These are phyloP conservation scores for Lomographa bimaculata DNA, from an alignment of 2,888 invertebrate genomes.

Conservation along the genomic window DNA sequence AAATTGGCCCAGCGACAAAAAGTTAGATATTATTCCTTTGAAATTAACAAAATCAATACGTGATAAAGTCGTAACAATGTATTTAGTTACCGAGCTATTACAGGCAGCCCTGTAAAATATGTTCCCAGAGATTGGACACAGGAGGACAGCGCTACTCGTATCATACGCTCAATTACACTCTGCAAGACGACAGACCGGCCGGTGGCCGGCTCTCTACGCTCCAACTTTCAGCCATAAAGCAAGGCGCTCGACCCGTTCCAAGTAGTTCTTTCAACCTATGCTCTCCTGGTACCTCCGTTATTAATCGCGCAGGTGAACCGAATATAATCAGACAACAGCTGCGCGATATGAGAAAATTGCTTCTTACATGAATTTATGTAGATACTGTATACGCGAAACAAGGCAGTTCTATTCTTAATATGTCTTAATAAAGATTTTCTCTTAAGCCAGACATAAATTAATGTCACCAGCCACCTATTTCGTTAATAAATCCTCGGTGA, in stretches of 20 bases:
- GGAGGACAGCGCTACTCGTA: slow-evolving; percentile 61
- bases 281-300: slow-evolving; percentile 29
- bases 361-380: slow-evolving; percentile 6
- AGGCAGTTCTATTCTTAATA: not conserved
- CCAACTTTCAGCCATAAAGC: slow-evolving; percentile 34
- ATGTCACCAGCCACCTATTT: slow-evolving; percentile 31
- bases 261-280: slow-evolving; percentile 24
- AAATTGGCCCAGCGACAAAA: too few relatives aligned
- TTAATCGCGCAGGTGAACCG: slow-evolving; percentile 38
- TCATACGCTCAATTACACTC: slow-evolving; percentile 75
- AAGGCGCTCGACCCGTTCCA: slow-evolving; percentile 29
- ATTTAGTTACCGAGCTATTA: slow-evolving; percentile 29
- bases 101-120: slow-evolving; percentile 52
- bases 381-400: slow-evolving; percentile 3
- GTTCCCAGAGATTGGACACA: slow-evolving; percentile 61
- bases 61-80: too few relatives aligned
- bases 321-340: slow-evolving; percentile 31
- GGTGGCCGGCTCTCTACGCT: slow-evolving; percentile 27
- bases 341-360: slow-evolving; percentile 24
- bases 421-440: slow-evolving; percentile 5
- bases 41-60: too few relatives aligned
- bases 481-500: slow-evolving; percentile 36
- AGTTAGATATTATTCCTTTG: too few relatives aligned
- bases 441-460: slow-evolving; percentile 29
- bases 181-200: slow-evolving; percentile 39